Conservation (phyloP, 64 coral and sea anemone species). For the Montipora cactus region DNA sequence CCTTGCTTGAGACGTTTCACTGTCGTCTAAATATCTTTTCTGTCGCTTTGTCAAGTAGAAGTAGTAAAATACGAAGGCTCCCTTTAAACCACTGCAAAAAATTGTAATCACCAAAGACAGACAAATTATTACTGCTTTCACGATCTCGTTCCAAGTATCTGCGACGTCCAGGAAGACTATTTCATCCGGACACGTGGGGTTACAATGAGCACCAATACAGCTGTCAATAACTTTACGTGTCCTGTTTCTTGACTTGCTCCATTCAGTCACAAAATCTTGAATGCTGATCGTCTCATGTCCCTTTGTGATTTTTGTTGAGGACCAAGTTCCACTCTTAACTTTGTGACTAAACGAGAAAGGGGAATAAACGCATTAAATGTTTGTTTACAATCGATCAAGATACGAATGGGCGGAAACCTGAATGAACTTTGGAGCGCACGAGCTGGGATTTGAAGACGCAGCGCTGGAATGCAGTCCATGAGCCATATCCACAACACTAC, state of each 20-base stretch:
- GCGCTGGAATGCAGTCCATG: no score
- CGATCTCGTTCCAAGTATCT: conserved; percentile 13
- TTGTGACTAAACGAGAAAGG: not conserved
- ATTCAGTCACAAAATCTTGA: conserved; percentile 41
- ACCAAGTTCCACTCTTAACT: conserved; percentile 21
- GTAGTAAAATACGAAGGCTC: conserved; percentile 57
- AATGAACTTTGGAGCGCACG: no score
- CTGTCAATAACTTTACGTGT: conserved; percentile 57
- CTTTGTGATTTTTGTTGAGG: conserved; percentile 31
- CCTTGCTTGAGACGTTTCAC: conserved; percentile 51
- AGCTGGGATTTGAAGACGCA: no score
- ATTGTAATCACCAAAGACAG: conserved; percentile 59
- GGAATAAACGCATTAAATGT: not conserved
- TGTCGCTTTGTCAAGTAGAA: conserved; percentile 35
- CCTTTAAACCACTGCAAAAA: conserved; percentile 49
- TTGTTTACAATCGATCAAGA: not conserved
- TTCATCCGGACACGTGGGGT: conserved; percentile 78
- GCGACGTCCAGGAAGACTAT: conserved; percentile 63
- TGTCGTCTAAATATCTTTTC: conserved; percentile 30
- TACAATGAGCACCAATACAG: conserved; percentile 78
- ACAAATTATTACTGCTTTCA: not conserved
- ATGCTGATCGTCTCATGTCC: conserved; percentile 11
- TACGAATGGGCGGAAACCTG: no score
- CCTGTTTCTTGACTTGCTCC: conserved; percentile 5
- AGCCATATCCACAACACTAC: no score